Evolutionary conservation across 2,888 invertebrate genomes (phyloP), one percentile per base, ranked within the genome.

Genomic region (Glaucopsyche alexis): DNA sequence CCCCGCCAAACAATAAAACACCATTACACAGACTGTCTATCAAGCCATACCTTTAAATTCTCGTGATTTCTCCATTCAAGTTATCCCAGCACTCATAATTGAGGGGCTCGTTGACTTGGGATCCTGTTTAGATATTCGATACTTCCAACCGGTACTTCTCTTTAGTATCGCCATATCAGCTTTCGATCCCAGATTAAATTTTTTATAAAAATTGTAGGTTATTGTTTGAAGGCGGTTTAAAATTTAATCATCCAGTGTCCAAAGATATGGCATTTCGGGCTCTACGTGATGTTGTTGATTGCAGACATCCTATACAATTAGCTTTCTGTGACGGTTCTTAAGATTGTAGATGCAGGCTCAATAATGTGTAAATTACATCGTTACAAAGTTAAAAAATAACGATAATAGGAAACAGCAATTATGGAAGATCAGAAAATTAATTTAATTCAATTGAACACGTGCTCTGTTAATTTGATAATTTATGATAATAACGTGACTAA

Each of bases 21-120:
- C 67, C 67, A 67, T 42, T 67, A 67, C 16, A 45, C 16, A 16
- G 45, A 19, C 19, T 66, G n/a, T 16, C 66, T 19, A 45, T 67
- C 60, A 14, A 29, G 60, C 60, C 7, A n/a, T 67, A 45, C 42
- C 67, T 67, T 67, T 14, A 8, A 60, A 60, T 60, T 38, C 55
- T 19, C 55, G 29, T 60, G 14, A 38, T 60, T 60, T 60, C 60
- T 9, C 8, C 55, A 55, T 55, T 60, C 13, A 19, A 29, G 60
- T 55, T 19, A 11, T 16, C 19, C 19, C 29, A 29, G 13, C 60
- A 16, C 19, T 55, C 55, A 11, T 19, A 11, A 9, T 55, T 55
- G 55, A 55, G 55, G 11, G 11, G 55, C 60, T 60, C 2, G 13
- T 6, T 55, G 19, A 19, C 29, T 29, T 29, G 4, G 29, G 4